Conservation (phyloP, 2,113 vertebrate genomes). For the Muscicapa adusta region DNA sequence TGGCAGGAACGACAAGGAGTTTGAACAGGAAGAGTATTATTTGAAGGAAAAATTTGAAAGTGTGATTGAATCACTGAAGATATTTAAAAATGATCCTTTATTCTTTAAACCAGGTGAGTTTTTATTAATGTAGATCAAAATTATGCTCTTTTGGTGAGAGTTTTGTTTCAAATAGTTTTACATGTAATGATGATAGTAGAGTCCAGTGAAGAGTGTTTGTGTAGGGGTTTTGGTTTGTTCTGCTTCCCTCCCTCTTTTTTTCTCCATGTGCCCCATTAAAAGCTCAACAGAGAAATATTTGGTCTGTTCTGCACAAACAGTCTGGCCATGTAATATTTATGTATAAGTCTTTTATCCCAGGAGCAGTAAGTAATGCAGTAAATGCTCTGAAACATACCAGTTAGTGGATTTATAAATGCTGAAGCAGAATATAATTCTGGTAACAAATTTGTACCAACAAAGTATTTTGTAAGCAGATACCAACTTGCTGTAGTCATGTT, state of each 20-base stretch:
- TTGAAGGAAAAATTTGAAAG: slow-evolving; percentile 89
- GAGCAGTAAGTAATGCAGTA: not conserved
- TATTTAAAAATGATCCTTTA: slow-evolving; percentile 95
- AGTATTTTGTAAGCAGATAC: not conserved
- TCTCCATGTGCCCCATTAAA: not conserved
- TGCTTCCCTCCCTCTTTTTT: not conserved
- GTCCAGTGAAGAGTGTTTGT: not conserved
- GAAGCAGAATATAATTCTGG: not conserved
- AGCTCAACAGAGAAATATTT: not conserved
- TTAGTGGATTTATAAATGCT: not conserved
- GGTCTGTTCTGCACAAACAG: not conserved
- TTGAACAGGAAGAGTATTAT: slow-evolving; percentile 92
- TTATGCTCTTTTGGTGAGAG: not conserved
- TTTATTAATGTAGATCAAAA: not conserved
- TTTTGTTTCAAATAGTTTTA: not conserved
- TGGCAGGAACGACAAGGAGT: slow-evolving; percentile 79
- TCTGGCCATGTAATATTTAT: not conserved
- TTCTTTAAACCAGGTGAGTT: slow-evolving; percentile 93
- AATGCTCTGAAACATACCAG: not conserved
- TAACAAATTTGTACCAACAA: not conserved
- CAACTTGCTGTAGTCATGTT: not conserved
- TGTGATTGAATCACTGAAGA: slow-evolving; percentile 84
- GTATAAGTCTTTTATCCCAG: not conserved
- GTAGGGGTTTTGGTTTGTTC: not conserved
- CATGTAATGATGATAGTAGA: not conserved